phyloP scores from a whole-genome alignment of 2,888 invertebrate species.

The Folsomia candida region DNA sequence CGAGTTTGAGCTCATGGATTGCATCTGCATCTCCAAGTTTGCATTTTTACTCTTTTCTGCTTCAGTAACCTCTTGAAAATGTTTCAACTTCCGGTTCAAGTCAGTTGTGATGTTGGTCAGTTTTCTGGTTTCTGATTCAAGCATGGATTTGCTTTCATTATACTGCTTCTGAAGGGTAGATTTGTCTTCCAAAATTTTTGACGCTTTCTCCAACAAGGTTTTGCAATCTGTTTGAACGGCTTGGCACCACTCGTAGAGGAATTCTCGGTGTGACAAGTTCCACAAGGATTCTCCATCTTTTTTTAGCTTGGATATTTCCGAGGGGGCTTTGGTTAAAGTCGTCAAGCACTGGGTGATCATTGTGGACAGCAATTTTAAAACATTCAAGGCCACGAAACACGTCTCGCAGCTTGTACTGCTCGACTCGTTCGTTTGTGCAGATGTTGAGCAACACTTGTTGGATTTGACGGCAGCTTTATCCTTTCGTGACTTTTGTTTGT shows the following conservation, averaged over 20 bases:
- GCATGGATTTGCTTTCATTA: background rate
- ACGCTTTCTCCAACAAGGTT: slow-evolving; percentile 10
- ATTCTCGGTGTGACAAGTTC: slow-evolving; percentile 26
- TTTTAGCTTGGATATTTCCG: slow-evolving; percentile 20
- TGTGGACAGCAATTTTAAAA: slow-evolving; percentile 27
- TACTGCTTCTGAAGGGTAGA: background rate
- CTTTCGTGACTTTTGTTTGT: background rate
- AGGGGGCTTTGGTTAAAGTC: slow-evolving; percentile 13
- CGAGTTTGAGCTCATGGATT: no score
- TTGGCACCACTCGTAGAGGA: slow-evolving; percentile 25
- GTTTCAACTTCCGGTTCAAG: no score
- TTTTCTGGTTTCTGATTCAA: background rate
- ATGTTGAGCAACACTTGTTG: background rate
- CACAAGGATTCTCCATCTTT: slow-evolving; percentile 17
- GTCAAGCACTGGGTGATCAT: slow-evolving; percentile 14
- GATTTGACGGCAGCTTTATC: background rate
- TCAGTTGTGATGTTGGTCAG: no score
- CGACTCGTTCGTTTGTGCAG: slow-evolving; percentile 23
- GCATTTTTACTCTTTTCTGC: no score
- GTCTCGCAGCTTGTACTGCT: slow-evolving; percentile 23
- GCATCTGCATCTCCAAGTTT: no score
- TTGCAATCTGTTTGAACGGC: slow-evolving; percentile 20
- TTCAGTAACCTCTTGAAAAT: background rate
- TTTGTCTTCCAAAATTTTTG: background rate
- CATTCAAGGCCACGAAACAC: slow-evolving; percentile 30